Conservation (phyloP, 2,888 invertebrate genomes). For the Gandaritis pyraliata region DNA sequence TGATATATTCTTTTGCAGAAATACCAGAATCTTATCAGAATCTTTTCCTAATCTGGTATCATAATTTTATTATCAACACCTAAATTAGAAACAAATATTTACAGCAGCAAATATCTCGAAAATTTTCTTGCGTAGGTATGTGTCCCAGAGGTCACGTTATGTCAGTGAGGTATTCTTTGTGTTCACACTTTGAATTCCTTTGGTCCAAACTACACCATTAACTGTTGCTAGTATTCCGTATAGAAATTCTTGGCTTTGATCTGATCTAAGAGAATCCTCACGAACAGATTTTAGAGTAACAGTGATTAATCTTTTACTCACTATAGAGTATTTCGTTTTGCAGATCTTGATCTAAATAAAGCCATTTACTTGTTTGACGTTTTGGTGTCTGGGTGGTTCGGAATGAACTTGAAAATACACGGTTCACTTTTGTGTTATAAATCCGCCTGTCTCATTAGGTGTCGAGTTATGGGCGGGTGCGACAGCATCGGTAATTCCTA, state of each 20-base stretch:
- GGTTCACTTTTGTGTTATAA: slow-evolving; percentile 24
- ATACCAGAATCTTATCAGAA: too few species aligned
- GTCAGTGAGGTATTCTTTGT: neutral
- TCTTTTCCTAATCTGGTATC: too few species aligned
- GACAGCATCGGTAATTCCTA: slow-evolving; percentile 19
- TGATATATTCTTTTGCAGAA: too few species aligned
- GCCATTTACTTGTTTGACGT: slow-evolving; percentile 59
- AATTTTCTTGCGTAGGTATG: too few species aligned
- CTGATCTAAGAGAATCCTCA: slow-evolving; percentile 17
- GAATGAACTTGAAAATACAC: slow-evolving; percentile 50
- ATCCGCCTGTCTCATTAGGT: slow-evolving; percentile 31
- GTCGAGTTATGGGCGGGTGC: slow-evolving; percentile 22
- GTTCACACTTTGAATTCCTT: slow-evolving; percentile 1
- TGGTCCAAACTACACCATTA: neutral
- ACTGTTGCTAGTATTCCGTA: slow-evolving; percentile 2
- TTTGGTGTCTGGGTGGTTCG: slow-evolving; percentile 75
- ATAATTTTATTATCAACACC: too few species aligned
- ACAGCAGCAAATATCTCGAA: too few species aligned
- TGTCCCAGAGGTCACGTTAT: too few species aligned
- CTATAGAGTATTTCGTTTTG: slow-evolving; percentile 19
- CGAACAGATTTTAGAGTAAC: slow-evolving; percentile 18
- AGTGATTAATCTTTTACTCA: slow-evolving; percentile 20
- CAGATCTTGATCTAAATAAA: slow-evolving; percentile 61
- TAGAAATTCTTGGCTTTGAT: slow-evolving; percentile 16
- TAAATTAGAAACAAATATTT: too few species aligned